phyloP scores from a whole-genome alignment of 2,888 invertebrate genomes.

The Drosophila meridiana region DNA sequence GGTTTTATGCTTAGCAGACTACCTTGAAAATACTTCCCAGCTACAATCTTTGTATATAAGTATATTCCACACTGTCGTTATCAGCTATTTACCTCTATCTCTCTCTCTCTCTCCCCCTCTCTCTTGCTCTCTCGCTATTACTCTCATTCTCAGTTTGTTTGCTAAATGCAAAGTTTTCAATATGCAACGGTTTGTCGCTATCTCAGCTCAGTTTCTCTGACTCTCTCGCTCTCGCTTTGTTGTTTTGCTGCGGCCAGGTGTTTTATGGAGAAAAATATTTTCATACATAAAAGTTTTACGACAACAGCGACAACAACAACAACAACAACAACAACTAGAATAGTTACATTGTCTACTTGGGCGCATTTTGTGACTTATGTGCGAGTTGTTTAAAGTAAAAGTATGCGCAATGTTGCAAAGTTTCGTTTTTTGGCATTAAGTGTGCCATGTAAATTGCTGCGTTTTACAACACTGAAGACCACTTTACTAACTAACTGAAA shows the following conservation, averaged over 20 bases:
- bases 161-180: slow-evolving; percentile 72
- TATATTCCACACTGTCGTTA: slow-evolving; percentile 45
- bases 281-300: slow-evolving; percentile 77
- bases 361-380: slow-evolving; percentile 61
- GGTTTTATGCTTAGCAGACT: slow-evolving; percentile 26
- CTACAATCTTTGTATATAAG: slow-evolving; percentile 30
- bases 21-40: slow-evolving; percentile 42
- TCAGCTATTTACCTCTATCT: slow-evolving; percentile 33
- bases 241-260: slow-evolving; percentile 59
- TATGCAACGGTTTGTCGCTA: slow-evolving; percentile 57
- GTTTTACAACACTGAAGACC: slow-evolving; percentile 27
- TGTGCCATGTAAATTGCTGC: slow-evolving; percentile 26
- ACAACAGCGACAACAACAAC: slow-evolving; percentile 45
- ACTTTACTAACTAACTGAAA: slow-evolving; percentile 15
- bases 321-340: slow-evolving; percentile 30
- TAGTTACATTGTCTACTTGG: slow-evolving; percentile 48
- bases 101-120: not conserved
- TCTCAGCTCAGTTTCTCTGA: not conserved
- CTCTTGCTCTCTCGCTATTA: not conserved
- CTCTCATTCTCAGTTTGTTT: slow-evolving; percentile 54
- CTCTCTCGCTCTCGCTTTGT: slow-evolving; percentile 5
- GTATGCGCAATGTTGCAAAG: slow-evolving; percentile 44
- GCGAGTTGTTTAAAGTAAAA: slow-evolving; percentile 49
- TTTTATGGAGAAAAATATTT: slow-evolving; percentile 71
- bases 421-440: slow-evolving; percentile 41